Conservation (phyloP, 2,797 vertebrate species). For the Merluccius polli region DNA sequence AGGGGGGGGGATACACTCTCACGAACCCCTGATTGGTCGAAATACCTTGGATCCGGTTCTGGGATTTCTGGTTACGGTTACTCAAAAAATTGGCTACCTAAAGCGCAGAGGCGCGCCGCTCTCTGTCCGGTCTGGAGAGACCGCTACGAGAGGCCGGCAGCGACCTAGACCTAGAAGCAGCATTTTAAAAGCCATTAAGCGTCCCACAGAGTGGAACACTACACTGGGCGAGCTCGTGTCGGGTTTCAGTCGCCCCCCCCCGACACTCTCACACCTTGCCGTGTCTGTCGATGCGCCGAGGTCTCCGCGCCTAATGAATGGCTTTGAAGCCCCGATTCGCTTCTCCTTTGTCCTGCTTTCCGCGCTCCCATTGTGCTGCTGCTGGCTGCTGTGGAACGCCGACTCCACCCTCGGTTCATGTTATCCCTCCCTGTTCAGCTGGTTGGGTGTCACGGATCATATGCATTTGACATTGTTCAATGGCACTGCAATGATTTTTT, state of each 20-base stretch:
- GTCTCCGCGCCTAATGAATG: slow-evolving; percentile 55
- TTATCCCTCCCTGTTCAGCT: slow-evolving; percentile 44
- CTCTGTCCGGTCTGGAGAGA: too few species aligned
- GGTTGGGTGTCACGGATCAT: slow-evolving; percentile 37
- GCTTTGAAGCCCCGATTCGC: slow-evolving; percentile 51
- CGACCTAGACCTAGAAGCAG: too few species aligned
- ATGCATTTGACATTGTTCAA: slow-evolving; percentile 17
- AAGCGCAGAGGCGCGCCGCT: too few species aligned
- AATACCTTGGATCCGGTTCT: too few species aligned
- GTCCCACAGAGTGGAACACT: neutral
- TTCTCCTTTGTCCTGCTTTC: slow-evolving; percentile 54
- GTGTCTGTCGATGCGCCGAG: slow-evolving; percentile 35
- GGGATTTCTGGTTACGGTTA: too few species aligned
- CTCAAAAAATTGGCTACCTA: too few species aligned
- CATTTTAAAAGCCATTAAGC: neutral
- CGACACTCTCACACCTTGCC: slow-evolving; percentile 38
- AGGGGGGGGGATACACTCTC: too few species aligned
- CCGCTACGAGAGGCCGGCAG: too few species aligned
- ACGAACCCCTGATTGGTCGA: too few species aligned
- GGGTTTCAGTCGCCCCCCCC: slow-evolving; percentile 35
- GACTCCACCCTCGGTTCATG: slow-evolving; percentile 67
- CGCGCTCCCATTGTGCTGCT: slow-evolving; percentile 53
- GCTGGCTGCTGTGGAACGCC: slow-evolving; percentile 38
- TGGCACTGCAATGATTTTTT: slow-evolving; percentile 7
- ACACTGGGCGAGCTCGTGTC: slow-evolving; percentile 18